Evolutionary conservation across 2,888 invertebrate species (phyloP).

Genomic region (Pyrochroa serraticornis): DNA sequence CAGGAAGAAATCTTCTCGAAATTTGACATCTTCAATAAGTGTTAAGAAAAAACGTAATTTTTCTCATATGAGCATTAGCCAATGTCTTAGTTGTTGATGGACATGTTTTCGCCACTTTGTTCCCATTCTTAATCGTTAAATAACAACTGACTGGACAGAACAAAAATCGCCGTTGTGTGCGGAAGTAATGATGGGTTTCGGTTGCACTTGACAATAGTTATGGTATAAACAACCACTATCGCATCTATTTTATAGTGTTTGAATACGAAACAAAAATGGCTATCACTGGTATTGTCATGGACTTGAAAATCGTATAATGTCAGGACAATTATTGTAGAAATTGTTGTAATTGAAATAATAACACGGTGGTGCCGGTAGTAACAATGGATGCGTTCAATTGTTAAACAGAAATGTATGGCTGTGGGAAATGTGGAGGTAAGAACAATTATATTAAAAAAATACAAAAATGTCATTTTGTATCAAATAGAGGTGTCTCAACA

Average conservation of each 20-base stretch:
- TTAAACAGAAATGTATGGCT: conserved; percentile 23
- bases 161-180: conserved; percentile 14
- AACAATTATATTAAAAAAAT: conserved; percentile 11
- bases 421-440: conserved; percentile 16
- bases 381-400: conserved; percentile 41
- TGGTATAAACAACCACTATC: conserved; percentile 30
- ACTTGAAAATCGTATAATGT: conserved; percentile 35
- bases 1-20: too few species aligned
- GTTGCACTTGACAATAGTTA: conserved; percentile 30
- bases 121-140: neutral
- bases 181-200: conserved; percentile 15
- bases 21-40: too few species aligned
- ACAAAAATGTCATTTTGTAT: conserved; percentile 11
- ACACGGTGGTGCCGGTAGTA: conserved; percentile 34
- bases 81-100: too few species aligned
- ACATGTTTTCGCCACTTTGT: too few species aligned
- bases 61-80: neutral
- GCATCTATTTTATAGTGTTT: conserved; percentile 39
- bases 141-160: conserved; percentile 10
- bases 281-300: conserved; percentile 29
- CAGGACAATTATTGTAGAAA: conserved; percentile 39
- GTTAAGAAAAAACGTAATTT: conserved; percentile 8
- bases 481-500: conserved; percentile 16
- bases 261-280: conserved; percentile 31
- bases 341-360: conserved; percentile 43